These are phyloP conservation scores for Eospalax fontanierii DNA, from an alignment of 2,797 vertebrate genomes.

Conservation along the genomic window DNA sequence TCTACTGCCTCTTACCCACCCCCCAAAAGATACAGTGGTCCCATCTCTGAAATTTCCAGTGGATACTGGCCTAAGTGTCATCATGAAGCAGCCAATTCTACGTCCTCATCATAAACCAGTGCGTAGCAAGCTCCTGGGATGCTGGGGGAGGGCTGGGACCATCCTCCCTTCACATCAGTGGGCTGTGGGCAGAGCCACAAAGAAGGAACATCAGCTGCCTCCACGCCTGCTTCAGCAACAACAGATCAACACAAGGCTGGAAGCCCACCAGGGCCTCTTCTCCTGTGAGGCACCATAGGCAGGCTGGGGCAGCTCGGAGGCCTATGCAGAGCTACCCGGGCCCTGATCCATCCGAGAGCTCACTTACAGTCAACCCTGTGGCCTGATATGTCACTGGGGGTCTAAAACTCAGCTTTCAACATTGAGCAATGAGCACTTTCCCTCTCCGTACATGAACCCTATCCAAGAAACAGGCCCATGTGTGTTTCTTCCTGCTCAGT, in stretches of 20 bases:
- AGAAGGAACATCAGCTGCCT: background rate
- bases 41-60: background rate
- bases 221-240: background rate
- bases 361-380: background rate
- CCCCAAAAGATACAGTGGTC: too few species aligned
- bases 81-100: background rate
- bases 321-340: background rate
- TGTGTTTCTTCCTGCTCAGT: background rate
- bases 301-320: background rate
- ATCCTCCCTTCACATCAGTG: rapidly evolving
- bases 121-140: background rate
- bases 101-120: background rate
- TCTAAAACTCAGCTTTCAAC: background rate
- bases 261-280: rapidly evolving
- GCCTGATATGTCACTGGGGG: background rate
- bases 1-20: background rate
- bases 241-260: background rate
- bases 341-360: background rate
- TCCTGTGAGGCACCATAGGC: background rate
- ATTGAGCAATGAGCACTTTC: conserved; percentile 17
- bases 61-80: background rate
- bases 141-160: background rate
- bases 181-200: too few species aligned
- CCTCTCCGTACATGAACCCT: conserved; percentile 50
- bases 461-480: conserved; percentile 21